These are phyloP conservation scores for Aradus depressus DNA, from an alignment of 2,888 invertebrate species.

Conservation along the genomic window DNA sequence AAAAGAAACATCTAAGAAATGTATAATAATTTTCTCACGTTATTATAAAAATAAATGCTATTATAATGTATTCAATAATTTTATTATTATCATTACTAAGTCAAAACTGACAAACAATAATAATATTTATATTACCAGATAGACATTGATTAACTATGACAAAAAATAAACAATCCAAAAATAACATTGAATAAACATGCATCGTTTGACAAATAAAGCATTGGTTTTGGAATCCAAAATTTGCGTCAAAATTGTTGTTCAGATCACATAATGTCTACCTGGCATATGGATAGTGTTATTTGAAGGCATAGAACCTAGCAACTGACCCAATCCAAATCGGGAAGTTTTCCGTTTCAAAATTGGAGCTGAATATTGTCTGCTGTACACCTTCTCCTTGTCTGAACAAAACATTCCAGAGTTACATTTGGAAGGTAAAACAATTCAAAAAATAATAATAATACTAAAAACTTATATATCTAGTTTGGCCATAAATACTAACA, in stretches of 20 bases:
- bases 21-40: no score
- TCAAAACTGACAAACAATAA: no score
- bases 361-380: conserved; percentile 90
- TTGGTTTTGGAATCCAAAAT: background rate
- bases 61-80: no score
- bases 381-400: conserved; percentile 77
- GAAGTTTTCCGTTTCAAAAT: conserved; percentile 86
- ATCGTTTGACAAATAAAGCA: conserved; percentile 15
- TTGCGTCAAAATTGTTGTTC: conserved; percentile 3
- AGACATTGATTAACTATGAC: conserved; percentile 18
- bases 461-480: background rate
- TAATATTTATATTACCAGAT: conserved; percentile 17
- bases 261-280: conserved; percentile 40
- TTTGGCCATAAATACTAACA: conserved; percentile 2
- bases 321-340: conserved; percentile 80
- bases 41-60: no score
- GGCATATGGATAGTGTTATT: conserved; percentile 45
- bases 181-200: conserved; percentile 16
- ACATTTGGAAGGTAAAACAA: conserved; percentile 9
- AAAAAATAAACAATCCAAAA: conserved; percentile 5
- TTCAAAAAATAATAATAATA: background rate
- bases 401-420: conserved; percentile 33
- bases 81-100: no score
- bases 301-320: conserved; percentile 48
- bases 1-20: no score